Conservation (phyloP, 2,888 invertebrate species). For the Phaedon cochleariae region DNA sequence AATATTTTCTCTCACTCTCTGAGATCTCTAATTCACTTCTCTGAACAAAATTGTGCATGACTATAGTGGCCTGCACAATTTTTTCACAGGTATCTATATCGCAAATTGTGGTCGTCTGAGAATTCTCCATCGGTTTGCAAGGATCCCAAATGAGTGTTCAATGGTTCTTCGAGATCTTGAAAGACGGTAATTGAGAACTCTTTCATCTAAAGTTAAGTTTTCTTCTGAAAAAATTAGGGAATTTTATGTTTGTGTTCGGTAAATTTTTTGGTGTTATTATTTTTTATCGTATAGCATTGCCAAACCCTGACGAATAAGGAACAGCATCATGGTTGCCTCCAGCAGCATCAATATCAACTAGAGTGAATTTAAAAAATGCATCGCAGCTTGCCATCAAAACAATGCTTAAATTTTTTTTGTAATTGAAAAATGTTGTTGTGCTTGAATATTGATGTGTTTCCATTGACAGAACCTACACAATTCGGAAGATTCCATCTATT, state of each 20-base stretch:
- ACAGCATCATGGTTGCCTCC: no score
- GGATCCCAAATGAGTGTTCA: slow-evolving; percentile 16
- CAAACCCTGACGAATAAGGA: not conserved
- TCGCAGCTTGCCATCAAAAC: no score
- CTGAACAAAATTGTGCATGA: no score
- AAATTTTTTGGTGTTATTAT: not conserved
- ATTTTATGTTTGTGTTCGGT: not conserved
- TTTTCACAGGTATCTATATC: not conserved
- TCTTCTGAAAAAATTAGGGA: slow-evolving; percentile 7
- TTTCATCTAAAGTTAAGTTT: slow-evolving; percentile 3
- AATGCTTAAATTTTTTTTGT: slow-evolving; percentile 12
- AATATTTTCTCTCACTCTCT: slow-evolving; percentile 7
- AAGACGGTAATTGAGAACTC: slow-evolving; percentile 24
- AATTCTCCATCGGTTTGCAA: slow-evolving; percentile 13
- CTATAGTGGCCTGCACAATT: no score
- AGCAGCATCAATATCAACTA: no score
- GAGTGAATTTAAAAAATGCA: no score
- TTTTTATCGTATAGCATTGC: not conserved
- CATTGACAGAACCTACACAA: no score
- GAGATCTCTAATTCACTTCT: no score
- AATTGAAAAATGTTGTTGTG: no score
- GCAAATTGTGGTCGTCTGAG: no score
- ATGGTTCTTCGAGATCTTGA: slow-evolving; percentile 10
- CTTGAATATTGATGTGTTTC: no score
- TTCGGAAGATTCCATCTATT: no score